Evolutionary conservation across 1,140 invertebrate species (phyloP).

Genomic region (Zaprionus lachaisei): DNA sequence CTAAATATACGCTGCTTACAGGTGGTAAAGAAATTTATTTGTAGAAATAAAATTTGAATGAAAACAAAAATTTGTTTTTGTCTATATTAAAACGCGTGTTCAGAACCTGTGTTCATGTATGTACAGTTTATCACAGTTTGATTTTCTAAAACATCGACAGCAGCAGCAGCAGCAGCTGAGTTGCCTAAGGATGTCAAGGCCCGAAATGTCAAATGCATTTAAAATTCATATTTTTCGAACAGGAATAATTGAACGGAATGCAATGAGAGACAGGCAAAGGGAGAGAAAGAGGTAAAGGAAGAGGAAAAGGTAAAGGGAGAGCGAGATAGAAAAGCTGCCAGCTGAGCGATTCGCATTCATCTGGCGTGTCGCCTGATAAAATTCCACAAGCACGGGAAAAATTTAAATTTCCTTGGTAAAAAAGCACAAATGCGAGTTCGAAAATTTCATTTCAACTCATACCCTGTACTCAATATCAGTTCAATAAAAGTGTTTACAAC

Average conservation of each 20-base stretch:
- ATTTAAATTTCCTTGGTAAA: constrained; percentile 25
- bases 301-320: background rate
- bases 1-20: background rate
- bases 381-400: background rate
- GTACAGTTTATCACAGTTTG: constrained; percentile 24
- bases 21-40: constrained; percentile 28
- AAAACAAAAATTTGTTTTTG: constrained; percentile 24
- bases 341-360: constrained; percentile 13
- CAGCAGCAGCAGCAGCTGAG: background rate
- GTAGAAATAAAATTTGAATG: constrained; percentile 31
- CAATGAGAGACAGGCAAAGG: background rate
- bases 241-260: constrained; percentile 21
- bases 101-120: background rate
- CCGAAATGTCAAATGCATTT: constrained; percentile 38
- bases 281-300: constrained; percentile 2
- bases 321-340: background rate
- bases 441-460: background rate
- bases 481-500: background rate
- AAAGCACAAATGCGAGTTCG: constrained; percentile 2
- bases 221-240: constrained; percentile 27
- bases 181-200: constrained; percentile 44
- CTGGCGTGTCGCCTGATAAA: constrained; percentile 34
- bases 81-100: constrained; percentile 25
- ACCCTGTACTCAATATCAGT: background rate
- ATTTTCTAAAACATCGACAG: constrained; percentile 13